Conservation (phyloP, 2,797 vertebrate genomes). For the Argentina silus region DNA sequence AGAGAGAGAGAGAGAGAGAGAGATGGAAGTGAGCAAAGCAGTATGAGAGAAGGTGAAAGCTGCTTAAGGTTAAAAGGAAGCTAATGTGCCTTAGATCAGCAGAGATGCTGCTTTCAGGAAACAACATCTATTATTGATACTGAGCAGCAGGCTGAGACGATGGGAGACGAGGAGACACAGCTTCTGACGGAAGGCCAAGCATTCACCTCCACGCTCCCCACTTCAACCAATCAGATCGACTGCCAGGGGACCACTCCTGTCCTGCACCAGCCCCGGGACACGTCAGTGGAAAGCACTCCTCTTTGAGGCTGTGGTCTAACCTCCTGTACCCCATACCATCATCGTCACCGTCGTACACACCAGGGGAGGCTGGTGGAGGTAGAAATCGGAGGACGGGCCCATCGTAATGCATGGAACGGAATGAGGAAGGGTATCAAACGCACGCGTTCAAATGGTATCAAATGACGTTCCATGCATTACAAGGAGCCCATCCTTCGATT, state of each 20-base stretch:
- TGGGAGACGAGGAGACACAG: slow-evolving; percentile 25
- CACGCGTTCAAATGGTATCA: no score
- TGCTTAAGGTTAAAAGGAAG: not conserved
- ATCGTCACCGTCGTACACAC: no score
- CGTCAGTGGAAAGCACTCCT: not conserved
- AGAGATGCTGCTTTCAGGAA: slow-evolving; percentile 44
- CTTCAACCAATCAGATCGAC: not conserved
- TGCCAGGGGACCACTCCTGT: not conserved
- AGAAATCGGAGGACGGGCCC: no score
- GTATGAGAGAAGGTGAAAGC: not conserved
- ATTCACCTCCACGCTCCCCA: not conserved
- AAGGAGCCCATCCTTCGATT: no score
- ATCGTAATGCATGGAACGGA: no score
- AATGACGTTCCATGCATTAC: no score
- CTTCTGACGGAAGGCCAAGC: slow-evolving; percentile 15
- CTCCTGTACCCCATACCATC: no score
- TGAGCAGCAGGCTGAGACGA: slow-evolving; percentile 33
- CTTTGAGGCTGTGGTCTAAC: no score
- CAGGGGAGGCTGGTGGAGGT: no score
- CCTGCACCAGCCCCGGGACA: not conserved
- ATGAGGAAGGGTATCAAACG: no score
- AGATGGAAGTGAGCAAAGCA: not conserved
- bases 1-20: not conserved
- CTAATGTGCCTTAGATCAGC: not conserved
- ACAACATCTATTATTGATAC: slow-evolving; percentile 53